These are phyloP conservation scores for Himalopsyche tibetana DNA, from an alignment of 2,888 invertebrate genomes.

Conservation along the genomic window DNA sequence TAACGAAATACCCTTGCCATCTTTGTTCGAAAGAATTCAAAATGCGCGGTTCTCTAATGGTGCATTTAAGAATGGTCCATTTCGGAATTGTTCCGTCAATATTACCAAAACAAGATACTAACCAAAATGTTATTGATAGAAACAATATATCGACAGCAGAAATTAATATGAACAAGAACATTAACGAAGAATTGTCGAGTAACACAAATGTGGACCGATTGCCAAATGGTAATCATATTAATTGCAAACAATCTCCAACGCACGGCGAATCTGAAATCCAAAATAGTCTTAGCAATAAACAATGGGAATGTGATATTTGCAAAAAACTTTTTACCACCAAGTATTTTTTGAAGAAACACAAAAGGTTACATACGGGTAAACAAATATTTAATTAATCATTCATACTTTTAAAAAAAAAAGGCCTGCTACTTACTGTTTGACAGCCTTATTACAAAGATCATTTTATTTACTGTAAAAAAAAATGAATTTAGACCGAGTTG, in stretches of 20 bases:
- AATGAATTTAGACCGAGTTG: too few relatives aligned
- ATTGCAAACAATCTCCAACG: background rate
- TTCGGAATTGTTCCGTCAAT: conserved; percentile 74
- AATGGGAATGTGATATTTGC: conserved; percentile 92
- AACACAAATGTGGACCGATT: background rate
- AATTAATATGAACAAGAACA: background rate
- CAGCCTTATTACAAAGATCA: too few relatives aligned
- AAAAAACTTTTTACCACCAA: conserved; percentile 91
- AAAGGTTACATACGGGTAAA: conserved; percentile 88
- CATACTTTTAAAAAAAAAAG: background rate
- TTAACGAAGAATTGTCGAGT: background rate
- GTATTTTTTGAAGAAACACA: conserved; percentile 92
- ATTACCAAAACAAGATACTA: conserved; percentile 52
- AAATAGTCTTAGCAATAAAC: conserved; percentile 79
- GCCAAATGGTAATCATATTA: conserved; percentile 32
- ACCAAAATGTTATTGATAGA: background rate
- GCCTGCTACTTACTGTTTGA: background rate
- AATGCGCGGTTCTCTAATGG: conserved; percentile 88
- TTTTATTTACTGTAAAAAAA: too few relatives aligned
- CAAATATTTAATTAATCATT: conserved; percentile 45
- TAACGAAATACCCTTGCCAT: conserved; percentile 82
- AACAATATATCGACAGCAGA: background rate
- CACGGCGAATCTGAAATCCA: background rate
- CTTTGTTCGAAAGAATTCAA: conserved; percentile 88
- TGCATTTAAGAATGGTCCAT: conserved; percentile 89